Base-by-base conservation (phyloP, 2,888 invertebrate species). In the Mystacides longicornis region DNA sequence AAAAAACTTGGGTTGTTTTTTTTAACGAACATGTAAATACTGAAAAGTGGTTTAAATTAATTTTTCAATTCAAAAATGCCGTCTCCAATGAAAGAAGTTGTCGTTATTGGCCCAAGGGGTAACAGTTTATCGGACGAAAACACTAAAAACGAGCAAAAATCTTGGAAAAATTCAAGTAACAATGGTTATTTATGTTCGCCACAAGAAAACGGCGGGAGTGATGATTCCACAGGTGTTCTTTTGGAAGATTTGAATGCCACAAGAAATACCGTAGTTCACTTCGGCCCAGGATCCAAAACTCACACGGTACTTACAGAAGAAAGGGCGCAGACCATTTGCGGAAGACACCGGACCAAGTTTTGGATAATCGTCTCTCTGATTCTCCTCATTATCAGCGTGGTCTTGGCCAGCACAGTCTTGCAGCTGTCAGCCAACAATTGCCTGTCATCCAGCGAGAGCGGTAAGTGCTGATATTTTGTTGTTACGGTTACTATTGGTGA, bases 101-200 rank as follows among this genome's bases (percentile, higher is more conserved):
- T 23, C 48, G 54, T 37, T 4, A 43, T 48, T 22, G 52, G 56
- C 5, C 23, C 33, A 3, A 47, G 46, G 16, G 48, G 37, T 4
- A 33, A 18, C 33, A 9, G 20, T 9, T n/a, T 37, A 4, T 2
- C 23, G 2, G 45, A 46, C 23, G 45, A 49, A 33, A 59, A 49
- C 33, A 46, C 37, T 27, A 59, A 49, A 45, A 46, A 46, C 23
- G 52, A 46, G 2, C 51, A 23, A 19, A 51, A 43, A 31, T 53
- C 46, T 23, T 52, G 54, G 57, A 60, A 52, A 51, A 57, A 54
- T 33, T 49, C 54, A 7, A 70, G 50, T 16, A 72, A 72, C 64
- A 72, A 72, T 63, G 72, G 72, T 59, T 71, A 69, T 65, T 64
- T 72, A 52, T 68, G 65, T 49, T 62, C 64, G 50, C 59, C 64